A percentile compares a stretch with the other conserved stretches of the same genome.
Conservation (phyloP, 1,140 invertebrate species). For the Oreohelix idahoensis region DNA sequence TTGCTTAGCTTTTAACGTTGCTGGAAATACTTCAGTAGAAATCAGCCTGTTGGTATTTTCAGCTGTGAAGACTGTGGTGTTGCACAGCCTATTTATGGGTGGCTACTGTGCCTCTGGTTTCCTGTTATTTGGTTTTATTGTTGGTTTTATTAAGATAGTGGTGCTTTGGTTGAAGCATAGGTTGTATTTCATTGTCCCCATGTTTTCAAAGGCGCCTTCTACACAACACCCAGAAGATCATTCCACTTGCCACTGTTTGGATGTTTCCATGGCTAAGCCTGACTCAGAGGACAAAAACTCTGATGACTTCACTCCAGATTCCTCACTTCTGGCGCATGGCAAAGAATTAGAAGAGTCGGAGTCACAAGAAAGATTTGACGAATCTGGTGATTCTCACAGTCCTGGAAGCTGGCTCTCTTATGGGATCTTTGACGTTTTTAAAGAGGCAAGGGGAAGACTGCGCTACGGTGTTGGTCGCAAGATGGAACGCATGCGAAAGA, state of each 20-base stretch:
- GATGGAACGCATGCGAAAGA: constrained; percentile 62
- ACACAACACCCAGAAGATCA: constrained; percentile 37
- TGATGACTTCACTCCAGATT: background rate
- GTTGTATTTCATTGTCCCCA: constrained; percentile 39
- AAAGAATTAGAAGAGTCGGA: background rate
- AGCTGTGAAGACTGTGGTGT: constrained; percentile 35
- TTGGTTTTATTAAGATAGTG: constrained; percentile 52
- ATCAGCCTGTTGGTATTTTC: constrained; percentile 44
- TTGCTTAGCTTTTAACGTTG: constrained; percentile 57
- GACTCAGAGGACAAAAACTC: background rate
- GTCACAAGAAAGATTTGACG: background rate
- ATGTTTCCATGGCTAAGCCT: background rate
- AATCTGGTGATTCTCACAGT: background rate
- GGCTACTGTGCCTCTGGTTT: constrained; percentile 43
- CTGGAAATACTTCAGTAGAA: constrained; percentile 50
- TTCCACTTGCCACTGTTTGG: constrained; percentile 27
- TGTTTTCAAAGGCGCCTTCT: constrained; percentile 44
- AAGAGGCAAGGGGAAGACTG: constrained; percentile 61
- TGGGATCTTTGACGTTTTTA: constrained; percentile 62
- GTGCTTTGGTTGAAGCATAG: constrained; percentile 23
- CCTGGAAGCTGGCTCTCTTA: constrained; percentile 40
- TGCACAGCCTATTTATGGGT: constrained; percentile 52
- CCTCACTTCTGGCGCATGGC: background rate
- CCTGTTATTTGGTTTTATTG: constrained; percentile 52
- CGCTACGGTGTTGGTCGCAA: constrained; percentile 57